phyloP scores from a whole-genome alignment of 2,113 vertebrate species.

The Thalassoma bifasciatum region DNA sequence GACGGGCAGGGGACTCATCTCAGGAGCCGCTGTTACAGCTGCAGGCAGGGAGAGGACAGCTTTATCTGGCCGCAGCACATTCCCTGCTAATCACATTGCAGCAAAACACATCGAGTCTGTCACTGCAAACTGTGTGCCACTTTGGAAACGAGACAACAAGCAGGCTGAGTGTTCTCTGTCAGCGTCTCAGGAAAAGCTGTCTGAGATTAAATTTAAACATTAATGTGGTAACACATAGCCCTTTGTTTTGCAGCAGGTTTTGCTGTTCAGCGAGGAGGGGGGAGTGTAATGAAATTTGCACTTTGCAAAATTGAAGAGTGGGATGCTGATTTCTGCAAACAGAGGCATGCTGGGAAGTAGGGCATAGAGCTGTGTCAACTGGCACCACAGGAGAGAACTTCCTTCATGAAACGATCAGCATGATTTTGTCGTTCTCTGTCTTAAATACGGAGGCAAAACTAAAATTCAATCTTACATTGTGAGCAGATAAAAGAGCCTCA shows the following conservation, averaged over 20 bases:
- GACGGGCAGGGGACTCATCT: conserved; percentile 46
- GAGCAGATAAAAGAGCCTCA: background rate
- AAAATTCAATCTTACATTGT: background rate
- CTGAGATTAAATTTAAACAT: conserved; percentile 57
- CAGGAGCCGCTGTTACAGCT: conserved; percentile 37
- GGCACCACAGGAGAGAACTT: background rate
- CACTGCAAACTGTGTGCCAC: conserved; percentile 44
- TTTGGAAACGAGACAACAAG: conserved; percentile 45
- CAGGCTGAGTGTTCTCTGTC: conserved; percentile 34
- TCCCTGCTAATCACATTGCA: conserved; percentile 68
- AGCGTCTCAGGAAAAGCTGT: conserved; percentile 33
- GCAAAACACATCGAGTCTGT: conserved; percentile 49
- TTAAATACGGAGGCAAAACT: background rate
- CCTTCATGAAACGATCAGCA: background rate
- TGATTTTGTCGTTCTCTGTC: background rate
- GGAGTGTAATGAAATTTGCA: conserved; percentile 52
- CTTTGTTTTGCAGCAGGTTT: conserved; percentile 50
- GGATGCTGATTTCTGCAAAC: conserved; percentile 35
- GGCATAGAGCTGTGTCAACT: conserved; percentile 3
- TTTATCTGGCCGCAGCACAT: conserved; percentile 73
- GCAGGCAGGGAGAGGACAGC: conserved; percentile 38
- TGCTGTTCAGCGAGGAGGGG: conserved; percentile 21
- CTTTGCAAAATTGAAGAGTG: conserved; percentile 51
- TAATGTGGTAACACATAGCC: conserved; percentile 44
- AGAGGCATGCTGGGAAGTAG: conserved; percentile 9